Evolutionary conservation across 2,113 vertebrate genomes (phyloP).

Genomic region (Mus pahari): DNA sequence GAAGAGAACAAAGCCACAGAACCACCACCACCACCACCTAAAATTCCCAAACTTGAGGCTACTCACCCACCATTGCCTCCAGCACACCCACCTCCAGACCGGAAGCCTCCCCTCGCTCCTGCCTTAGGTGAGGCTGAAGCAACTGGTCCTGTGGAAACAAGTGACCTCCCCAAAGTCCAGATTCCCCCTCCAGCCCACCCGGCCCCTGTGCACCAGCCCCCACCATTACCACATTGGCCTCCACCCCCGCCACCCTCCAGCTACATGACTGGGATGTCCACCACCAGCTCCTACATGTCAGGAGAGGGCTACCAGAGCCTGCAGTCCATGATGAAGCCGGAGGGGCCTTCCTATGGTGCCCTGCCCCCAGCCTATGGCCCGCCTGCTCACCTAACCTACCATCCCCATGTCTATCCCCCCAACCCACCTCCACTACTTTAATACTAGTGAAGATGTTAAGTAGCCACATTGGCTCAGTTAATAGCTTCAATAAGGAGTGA

Average conservation of each 20-base stretch:
- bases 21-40: conserved; percentile 93
- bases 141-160: conserved; percentile 85
- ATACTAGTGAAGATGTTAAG: conserved; percentile 76
- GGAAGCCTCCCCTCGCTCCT: conserved; percentile 90
- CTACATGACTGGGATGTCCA: conserved; percentile 97
- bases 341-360: conserved; percentile 92
- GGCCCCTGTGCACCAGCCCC: conserved; percentile 93
- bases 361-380: conserved; percentile 93
- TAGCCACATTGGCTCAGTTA: conserved; percentile 87
- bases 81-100: conserved; percentile 94
- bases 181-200: conserved; percentile 94
- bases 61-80: conserved; percentile 94
- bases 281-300: conserved; percentile 97
- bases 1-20: conserved; percentile 95
- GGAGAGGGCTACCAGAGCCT: conserved; percentile 96
- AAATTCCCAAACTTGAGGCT: conserved; percentile 95
- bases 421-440: conserved; percentile 86
- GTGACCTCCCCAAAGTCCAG: conserved; percentile 90
- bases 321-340: conserved; percentile 99
- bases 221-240: conserved; percentile 93
- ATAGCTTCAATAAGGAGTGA: conserved; percentile 82
- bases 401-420: conserved; percentile 91
- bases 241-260: conserved; percentile 93
- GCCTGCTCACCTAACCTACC: conserved; percentile 92
- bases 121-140: conserved; percentile 89